Percentiles rank a stretch among this genome's conserved stretches.
Conservation (phyloP, 2,888 invertebrate genomes). For the Drosophila emarginata region DNA sequence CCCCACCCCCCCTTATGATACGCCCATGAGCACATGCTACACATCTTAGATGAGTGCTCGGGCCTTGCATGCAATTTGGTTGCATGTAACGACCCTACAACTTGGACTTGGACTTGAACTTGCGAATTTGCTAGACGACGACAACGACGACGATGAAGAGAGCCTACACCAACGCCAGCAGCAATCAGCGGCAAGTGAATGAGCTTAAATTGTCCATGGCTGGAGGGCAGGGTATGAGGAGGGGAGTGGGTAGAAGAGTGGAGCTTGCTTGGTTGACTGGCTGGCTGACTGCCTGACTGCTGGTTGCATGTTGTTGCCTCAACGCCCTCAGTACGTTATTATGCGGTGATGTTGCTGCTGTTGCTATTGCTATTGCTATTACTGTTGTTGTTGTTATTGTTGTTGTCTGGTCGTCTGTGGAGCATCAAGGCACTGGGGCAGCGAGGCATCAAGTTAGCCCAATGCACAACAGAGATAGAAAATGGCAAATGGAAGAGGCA, state of each 20-base stretch:
- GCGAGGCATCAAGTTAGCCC: slow-evolving; percentile 79
- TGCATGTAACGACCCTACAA: slow-evolving; percentile 55
- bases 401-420: slow-evolving; percentile 76
- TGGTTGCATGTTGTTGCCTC: slow-evolving; percentile 66
- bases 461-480: slow-evolving; percentile 54
- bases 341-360: slow-evolving; percentile 53
- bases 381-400: slow-evolving; percentile 34
- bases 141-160: background rate
- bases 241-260: background rate
- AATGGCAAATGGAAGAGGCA: slow-evolving; percentile 2
- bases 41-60: slow-evolving; percentile 46
- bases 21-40: background rate
- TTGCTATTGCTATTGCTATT: slow-evolving; percentile 30
- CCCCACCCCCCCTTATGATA: background rate
- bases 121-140: slow-evolving; percentile 70
- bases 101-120: slow-evolving; percentile 67
- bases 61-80: slow-evolving; percentile 58
- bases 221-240: slow-evolving; percentile 11
- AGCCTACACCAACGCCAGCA: slow-evolving; percentile 62
- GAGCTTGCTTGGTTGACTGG: slow-evolving; percentile 44
- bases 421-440: slow-evolving; percentile 81
- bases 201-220: slow-evolving; percentile 72
- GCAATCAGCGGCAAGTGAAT: slow-evolving; percentile 75
- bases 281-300: slow-evolving; percentile 31
- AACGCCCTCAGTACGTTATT: slow-evolving; percentile 76